Conservation (phyloP, 1,140 invertebrate species). For the Cherax destructor region DNA sequence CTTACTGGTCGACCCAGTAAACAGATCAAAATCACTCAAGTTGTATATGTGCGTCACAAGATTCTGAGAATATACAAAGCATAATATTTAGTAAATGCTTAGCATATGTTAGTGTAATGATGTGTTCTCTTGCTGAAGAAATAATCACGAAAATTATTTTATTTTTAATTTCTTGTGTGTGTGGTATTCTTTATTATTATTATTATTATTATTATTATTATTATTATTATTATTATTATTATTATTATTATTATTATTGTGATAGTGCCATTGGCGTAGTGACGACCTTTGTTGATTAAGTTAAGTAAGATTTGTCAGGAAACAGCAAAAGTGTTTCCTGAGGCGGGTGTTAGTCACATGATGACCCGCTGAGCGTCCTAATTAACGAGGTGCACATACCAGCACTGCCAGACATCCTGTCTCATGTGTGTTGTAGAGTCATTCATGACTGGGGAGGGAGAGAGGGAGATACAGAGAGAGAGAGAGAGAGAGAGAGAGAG, state of each 20-base stretch:
- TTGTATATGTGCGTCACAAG: too few species aligned
- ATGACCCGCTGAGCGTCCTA: background rate
- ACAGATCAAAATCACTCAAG: too few species aligned
- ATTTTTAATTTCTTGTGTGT: too few species aligned
- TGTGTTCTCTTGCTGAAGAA: too few species aligned
- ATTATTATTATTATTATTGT: background rate
- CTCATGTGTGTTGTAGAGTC: background rate
- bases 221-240: background rate
- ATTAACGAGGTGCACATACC: background rate
- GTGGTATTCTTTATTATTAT: too few species aligned
- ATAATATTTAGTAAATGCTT: too few species aligned
- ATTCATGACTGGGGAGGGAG: background rate
- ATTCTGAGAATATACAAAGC: too few species aligned
- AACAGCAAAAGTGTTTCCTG: too few species aligned
- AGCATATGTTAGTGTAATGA: too few species aligned
- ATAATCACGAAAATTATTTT: too few species aligned
- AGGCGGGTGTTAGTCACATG: background rate
- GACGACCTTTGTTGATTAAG: background rate
- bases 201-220: too few species aligned
- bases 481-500: constrained; percentile 41
- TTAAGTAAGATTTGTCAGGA: background rate
- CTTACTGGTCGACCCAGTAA: too few species aligned
- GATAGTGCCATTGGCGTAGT: background rate
- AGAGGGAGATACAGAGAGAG: constrained; percentile 1
- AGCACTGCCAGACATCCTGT: background rate